Conservation (phyloP, 2,113 vertebrate genomes). For the Dolichotis patagonum region DNA sequence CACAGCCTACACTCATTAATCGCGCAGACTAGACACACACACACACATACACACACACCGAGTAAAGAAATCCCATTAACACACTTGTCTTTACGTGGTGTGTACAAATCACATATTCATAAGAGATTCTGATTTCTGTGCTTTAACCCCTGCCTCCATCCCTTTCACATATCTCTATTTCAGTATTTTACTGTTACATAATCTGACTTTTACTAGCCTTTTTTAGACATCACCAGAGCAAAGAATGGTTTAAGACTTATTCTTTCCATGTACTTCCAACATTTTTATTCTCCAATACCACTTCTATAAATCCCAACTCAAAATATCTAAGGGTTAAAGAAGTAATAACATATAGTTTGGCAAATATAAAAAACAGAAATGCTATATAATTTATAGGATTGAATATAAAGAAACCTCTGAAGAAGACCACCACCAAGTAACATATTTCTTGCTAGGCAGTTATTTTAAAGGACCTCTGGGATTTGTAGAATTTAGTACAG, state of each 20-base stretch:
- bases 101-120: slow-evolving; percentile 82
- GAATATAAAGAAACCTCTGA: slow-evolving; percentile 26
- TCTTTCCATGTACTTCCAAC: neutral
- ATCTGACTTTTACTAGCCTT: neutral
- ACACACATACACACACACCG: neutral
- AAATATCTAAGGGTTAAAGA: neutral
- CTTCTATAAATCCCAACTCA: neutral
- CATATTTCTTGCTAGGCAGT: neutral
- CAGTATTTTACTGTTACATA: slow-evolving; percentile 32
- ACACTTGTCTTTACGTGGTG: slow-evolving; percentile 72
- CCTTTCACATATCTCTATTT: neutral
- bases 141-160: neutral
- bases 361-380: neutral
- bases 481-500: neutral
- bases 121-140: slow-evolving; percentile 65
- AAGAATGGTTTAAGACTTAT: neutral
- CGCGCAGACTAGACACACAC: too few relatives aligned
- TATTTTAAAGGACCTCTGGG: slow-evolving; percentile 19
- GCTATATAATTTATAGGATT: neutral
- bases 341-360: neutral
- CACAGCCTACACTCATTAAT: neutral
- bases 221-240: neutral
- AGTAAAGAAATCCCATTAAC: slow-evolving; percentile 75
- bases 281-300: neutral
- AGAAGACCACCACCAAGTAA: neutral